Evolutionary conservation across 2,113 vertebrate genomes (phyloP), one percentile per base, ranked within the genome.

Genomic region (Alouatta palliata): DNA sequence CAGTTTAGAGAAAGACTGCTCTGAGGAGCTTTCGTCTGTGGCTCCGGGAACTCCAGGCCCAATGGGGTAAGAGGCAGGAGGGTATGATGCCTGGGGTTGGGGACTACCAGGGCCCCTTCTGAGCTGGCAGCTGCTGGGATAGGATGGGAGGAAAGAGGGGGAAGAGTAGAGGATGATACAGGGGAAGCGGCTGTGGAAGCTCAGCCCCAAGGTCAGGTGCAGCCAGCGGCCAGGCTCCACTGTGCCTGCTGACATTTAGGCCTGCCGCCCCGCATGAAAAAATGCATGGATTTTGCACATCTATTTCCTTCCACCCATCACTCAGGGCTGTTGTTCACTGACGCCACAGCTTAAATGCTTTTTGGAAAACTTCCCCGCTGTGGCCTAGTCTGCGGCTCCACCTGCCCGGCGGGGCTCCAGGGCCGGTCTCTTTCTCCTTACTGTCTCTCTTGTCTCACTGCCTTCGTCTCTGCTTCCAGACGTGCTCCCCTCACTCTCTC

Each of bases 341-440:
- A 94, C 58, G 47, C 2, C 80, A 61, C 35, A 79, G 66, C 56
- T 82, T 77, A 89, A 96, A 85, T 94, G 92, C 76, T 47, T 81
- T 90, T 19, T 21, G 52, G 94, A 89, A 88, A 27, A 73, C 86
- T 75, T 45, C 68, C 1, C 17, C 1, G 0, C 32, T 4, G 32
- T 1, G 8, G 64, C 3, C 56, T 1, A 47, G 35, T 68, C 61
- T 1, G 45, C 1, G 7, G 85, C n/a, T 25, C 32, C 27, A 0
- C n/a, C 14, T 17, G 47, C 43, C 23, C 1, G 11, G 80, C 12
- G 1, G n/a, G 88, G 16, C 17, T 3, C 13, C 21, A 5, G 35
- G 77, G 19, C 37, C 5, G 0, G 54, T 16, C 35, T 52, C 35
- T 30, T 14, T 64, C 10, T 49, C 4, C 77, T 77, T 6, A 7